Evolutionary conservation across 2,113 vertebrate species (phyloP).

Genomic region (Corythornis vintsioides): DNA sequence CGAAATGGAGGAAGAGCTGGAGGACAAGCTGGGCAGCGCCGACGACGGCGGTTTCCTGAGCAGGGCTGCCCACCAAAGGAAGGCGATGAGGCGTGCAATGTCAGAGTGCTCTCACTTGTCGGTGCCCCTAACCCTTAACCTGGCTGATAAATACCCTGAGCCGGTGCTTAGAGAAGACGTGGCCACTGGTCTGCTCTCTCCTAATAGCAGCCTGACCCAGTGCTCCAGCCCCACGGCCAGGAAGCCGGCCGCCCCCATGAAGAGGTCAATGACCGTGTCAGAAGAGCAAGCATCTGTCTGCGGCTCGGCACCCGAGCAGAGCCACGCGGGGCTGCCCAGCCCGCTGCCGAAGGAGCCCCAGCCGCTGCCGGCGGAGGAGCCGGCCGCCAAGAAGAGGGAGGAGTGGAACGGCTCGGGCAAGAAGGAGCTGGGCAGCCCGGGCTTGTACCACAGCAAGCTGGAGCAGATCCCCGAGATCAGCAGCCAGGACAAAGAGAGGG

Average conservation of each 20-base stretch:
- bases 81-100: conserved; percentile 90
- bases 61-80: conserved; percentile 85
- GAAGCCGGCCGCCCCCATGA: conserved; percentile 76
- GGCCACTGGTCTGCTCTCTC: conserved; percentile 56
- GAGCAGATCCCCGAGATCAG: conserved; percentile 74
- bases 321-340: background rate
- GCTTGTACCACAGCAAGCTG: conserved; percentile 64
- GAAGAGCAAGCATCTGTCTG: conserved; percentile 78
- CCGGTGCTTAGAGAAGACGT: conserved; percentile 67
- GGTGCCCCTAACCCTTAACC: conserved; percentile 86
- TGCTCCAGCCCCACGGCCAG: conserved; percentile 50
- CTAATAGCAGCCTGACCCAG: conserved; percentile 36
- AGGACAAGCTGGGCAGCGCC: conserved; percentile 68
- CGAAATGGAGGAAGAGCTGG: conserved; percentile 60
- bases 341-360: background rate
- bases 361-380: conserved; percentile 36
- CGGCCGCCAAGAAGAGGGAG: conserved; percentile 45
- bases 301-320: background rate
- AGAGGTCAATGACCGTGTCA: conserved; percentile 85
- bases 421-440: conserved; percentile 51
- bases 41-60: conserved; percentile 63
- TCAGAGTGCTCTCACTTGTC: conserved; percentile 93
- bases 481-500: conserved; percentile 43
- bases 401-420: conserved; percentile 7
- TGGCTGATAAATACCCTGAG: conserved; percentile 89